phyloP scores from a whole-genome alignment of 2,797 vertebrate genomes.

The Cuniculus paca region DNA sequence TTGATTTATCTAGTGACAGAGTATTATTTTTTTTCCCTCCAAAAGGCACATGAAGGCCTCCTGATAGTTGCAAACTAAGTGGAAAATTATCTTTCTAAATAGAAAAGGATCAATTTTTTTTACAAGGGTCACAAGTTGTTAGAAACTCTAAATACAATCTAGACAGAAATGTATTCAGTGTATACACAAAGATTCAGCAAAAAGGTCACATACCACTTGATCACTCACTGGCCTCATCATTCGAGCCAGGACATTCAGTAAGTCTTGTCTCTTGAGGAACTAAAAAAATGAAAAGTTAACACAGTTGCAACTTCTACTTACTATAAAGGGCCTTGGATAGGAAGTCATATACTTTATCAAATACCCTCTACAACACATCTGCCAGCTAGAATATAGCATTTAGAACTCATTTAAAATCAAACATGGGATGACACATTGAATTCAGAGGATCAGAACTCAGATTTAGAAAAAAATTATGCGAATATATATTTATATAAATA shows the following conservation, averaged over 20 bases:
- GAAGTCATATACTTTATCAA: neutral
- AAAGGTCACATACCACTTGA: slow-evolving; percentile 94
- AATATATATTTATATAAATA: too few species aligned
- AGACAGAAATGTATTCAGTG: slow-evolving; percentile 27
- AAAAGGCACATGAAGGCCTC: neutral
- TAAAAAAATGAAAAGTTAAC: slow-evolving; percentile 82
- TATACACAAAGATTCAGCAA: slow-evolving; percentile 20
- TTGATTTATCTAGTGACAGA: neutral
- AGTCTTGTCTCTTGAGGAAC: slow-evolving; percentile 99
- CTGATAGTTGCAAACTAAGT: neutral
- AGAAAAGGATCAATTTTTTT: slow-evolving; percentile 18
- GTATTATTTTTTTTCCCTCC: neutral
- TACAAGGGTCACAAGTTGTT: neutral
- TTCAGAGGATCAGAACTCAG: neutral
- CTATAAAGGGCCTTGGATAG: neutral
- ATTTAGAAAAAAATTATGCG: neutral
- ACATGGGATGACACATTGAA: neutral
- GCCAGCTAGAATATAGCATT: slow-evolving; percentile 27
- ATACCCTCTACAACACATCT: neutral
- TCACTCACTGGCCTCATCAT: slow-evolving; percentile 99
- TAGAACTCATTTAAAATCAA: slow-evolving; percentile 26
- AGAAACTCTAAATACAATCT: slow-evolving; percentile 28
- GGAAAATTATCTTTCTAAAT: neutral
- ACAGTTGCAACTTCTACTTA: neutral
- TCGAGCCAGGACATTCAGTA: slow-evolving; percentile 97